Conservation (phyloP, 2,888 invertebrate species). For the Acheta domesticus region DNA sequence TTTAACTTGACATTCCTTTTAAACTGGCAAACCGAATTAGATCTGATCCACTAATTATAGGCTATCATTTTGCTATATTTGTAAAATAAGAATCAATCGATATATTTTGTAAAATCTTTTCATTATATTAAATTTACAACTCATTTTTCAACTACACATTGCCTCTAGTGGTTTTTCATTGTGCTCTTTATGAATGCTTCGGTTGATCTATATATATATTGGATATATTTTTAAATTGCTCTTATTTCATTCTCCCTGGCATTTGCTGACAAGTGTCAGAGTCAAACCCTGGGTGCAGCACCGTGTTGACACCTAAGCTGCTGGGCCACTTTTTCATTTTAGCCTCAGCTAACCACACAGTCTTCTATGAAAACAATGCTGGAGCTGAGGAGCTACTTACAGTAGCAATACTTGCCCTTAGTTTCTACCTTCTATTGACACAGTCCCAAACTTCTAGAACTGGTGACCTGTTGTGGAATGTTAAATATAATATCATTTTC, state of each 20-base stretch:
- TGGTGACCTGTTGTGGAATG: background rate
- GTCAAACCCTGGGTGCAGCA: slow-evolving; percentile 18
- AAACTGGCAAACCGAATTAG: slow-evolving; percentile 18
- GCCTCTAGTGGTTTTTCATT: slow-evolving; percentile 12
- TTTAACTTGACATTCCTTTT: slow-evolving; percentile 1
- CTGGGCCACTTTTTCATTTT: slow-evolving; percentile 1
- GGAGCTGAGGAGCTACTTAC: slow-evolving; percentile 7
- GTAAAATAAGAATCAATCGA: slow-evolving; percentile 18
- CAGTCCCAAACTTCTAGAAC: slow-evolving; percentile 18
- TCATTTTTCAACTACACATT: slow-evolving; percentile 12
- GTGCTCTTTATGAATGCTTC: slow-evolving; percentile 18
- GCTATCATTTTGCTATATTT: slow-evolving; percentile 1
- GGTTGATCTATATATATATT: slow-evolving; percentile 6
- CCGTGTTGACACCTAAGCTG: slow-evolving; percentile 4
- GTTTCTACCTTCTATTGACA: background rate
- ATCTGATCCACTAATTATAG: slow-evolving; percentile 18
- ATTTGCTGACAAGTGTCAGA: slow-evolving; percentile 10
- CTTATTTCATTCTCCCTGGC: slow-evolving; percentile 9
- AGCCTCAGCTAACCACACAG: slow-evolving; percentile 10
- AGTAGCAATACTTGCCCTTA: background rate
- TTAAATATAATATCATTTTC: slow-evolving; percentile 33
- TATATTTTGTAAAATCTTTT: slow-evolving; percentile 9
- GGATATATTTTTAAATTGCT: slow-evolving; percentile 18
- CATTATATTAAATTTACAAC: slow-evolving; percentile 11
- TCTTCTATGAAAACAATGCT: background rate